A percentile compares a stretch with the other conserved stretches of the same genome.
Evolutionary conservation across 2,113 vertebrate species (phyloP).

Genomic region (Puntigrus tetrazona): DNA sequence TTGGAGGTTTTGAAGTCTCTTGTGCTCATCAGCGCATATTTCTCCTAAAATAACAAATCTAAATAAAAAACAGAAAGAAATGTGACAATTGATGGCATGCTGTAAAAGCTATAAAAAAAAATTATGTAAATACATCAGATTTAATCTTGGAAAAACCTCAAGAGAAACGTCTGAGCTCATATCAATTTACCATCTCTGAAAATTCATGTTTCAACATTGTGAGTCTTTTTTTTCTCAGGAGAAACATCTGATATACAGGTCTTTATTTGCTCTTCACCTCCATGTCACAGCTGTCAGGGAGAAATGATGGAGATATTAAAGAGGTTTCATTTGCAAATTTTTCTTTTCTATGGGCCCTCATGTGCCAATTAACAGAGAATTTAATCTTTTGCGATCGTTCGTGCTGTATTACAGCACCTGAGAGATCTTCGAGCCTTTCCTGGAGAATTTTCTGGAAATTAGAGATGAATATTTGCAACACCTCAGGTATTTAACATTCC

Average conservation of each 20-base stretch:
- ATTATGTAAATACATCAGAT: too few relatives aligned
- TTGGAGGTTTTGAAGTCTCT: too few relatives aligned
- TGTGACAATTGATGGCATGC: not conserved
- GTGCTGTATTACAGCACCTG: constrained; percentile 9
- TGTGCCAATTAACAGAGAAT: constrained; percentile 6
- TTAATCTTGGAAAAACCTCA: too few relatives aligned
- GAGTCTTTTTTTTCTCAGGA: not conserved
- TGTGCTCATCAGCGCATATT: not conserved
- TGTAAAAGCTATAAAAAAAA: too few relatives aligned
- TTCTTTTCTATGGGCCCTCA: not conserved
- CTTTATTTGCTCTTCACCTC: not conserved
- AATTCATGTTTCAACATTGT: too few relatives aligned
- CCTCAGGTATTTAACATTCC: constrained; percentile 37
- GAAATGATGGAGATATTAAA: not conserved
- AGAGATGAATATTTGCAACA: constrained; percentile 40
- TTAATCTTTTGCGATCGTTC: not conserved
- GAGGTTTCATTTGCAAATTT: not conserved
- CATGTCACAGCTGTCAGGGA: not conserved
- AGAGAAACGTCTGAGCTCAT: too few relatives aligned
- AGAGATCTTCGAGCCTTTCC: not conserved
- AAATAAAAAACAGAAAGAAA: not conserved
- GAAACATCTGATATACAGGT: not conserved
- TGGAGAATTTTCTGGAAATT: not conserved
- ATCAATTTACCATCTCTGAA: too few relatives aligned
- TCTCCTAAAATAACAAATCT: too few relatives aligned